Evolutionary conservation across 2,797 vertebrate genomes (phyloP).

Genomic region (Chelidonichthys spinosus): DNA sequence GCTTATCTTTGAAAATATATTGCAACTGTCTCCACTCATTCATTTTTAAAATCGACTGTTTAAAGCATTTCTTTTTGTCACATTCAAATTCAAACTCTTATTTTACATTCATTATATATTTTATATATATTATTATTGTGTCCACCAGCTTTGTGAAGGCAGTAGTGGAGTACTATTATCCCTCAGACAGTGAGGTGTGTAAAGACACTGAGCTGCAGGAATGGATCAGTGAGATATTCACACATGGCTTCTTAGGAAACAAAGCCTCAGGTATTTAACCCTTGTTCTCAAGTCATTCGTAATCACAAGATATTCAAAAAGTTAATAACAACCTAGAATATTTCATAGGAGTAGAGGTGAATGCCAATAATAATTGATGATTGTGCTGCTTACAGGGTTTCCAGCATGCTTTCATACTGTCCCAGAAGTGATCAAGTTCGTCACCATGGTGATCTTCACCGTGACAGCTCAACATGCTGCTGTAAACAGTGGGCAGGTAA

Average conservation of each 20-base stretch:
- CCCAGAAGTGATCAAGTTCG: slow-evolving; percentile 68
- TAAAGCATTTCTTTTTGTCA: neutral
- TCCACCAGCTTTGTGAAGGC: slow-evolving; percentile 63
- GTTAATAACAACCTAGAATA: neutral
- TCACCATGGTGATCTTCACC: slow-evolving; percentile 81
- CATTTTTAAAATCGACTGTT: neutral
- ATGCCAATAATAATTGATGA: neutral
- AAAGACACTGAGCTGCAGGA: slow-evolving; percentile 72
- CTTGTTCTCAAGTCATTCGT: neutral
- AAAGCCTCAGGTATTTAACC: slow-evolving; percentile 36
- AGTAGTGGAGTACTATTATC: slow-evolving; percentile 61
- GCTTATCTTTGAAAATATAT: slow-evolving; percentile 51
- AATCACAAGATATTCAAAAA: neutral
- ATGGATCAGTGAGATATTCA: slow-evolving; percentile 74
- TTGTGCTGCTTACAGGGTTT: slow-evolving; percentile 45
- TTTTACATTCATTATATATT: slow-evolving; percentile 23
- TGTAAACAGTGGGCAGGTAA: slow-evolving; percentile 71
- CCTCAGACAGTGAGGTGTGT: slow-evolving; percentile 53
- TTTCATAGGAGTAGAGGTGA: neutral
- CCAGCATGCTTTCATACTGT: slow-evolving; percentile 55
- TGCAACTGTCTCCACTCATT: neutral
- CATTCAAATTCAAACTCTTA: neutral
- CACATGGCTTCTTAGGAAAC: slow-evolving; percentile 55
- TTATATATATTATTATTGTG: neutral
- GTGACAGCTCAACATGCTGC: slow-evolving; percentile 72